A percentile compares a stretch with the other conserved stretches of the same genome.
These are phyloP conservation scores for Spatula versicolor DNA, from an alignment of 2,797 vertebrate species.

Conservation along the genomic window DNA sequence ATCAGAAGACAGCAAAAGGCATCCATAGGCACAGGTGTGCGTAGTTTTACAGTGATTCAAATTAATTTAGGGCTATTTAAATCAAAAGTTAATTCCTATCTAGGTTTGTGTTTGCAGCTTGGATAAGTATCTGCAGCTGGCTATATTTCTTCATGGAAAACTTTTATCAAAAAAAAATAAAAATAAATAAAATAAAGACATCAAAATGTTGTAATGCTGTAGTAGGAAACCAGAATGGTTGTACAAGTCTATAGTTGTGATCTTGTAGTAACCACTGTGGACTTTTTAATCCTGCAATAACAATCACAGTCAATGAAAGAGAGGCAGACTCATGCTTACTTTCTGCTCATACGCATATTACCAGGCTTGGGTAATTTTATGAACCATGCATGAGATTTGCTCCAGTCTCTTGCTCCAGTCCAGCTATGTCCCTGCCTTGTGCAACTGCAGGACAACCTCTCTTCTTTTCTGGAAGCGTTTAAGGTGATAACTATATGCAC, in stretches of 20 bases:
- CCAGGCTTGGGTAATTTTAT: background rate
- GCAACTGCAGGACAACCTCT: background rate
- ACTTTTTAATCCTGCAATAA: background rate
- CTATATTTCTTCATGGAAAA: background rate
- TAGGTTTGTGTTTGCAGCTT: constrained; percentile 44
- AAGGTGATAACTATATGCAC: background rate
- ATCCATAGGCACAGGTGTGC: background rate
- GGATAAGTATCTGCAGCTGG: constrained; percentile 59
- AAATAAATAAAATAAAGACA: background rate
- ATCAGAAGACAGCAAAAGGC: background rate
- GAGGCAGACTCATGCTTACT: background rate
- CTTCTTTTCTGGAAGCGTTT: background rate
- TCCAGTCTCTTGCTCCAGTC: background rate
- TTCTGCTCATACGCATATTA: background rate
- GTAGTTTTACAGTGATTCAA: background rate
- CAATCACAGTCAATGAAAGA: background rate
- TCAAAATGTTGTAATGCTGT: background rate
- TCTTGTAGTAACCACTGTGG: background rate
- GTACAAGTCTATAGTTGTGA: background rate
- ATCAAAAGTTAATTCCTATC: constrained; percentile 56
- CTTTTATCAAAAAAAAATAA: background rate
- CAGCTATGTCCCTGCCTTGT: background rate
- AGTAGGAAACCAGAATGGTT: background rate
- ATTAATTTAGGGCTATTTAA: constrained; percentile 63
- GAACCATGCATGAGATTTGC: background rate